A percentile compares a stretch with the other conserved stretches of the same genome.
Evolutionary conservation across 2,113 vertebrate genomes (phyloP).

Genomic region (Chaetodon trifascialis): DNA sequence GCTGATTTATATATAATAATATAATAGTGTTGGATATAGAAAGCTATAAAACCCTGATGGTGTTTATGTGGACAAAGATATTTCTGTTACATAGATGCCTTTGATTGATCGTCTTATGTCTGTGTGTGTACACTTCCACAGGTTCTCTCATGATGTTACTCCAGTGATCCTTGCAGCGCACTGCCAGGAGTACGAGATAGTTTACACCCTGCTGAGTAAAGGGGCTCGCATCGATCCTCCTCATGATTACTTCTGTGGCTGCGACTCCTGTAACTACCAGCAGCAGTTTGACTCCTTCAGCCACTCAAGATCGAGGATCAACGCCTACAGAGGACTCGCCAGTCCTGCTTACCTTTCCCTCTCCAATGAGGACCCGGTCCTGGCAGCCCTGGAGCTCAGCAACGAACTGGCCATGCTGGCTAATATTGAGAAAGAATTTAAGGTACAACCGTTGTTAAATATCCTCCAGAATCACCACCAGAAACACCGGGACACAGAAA

Average conservation of each 20-base stretch:
- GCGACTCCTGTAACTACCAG: constrained; percentile 94
- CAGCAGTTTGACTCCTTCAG: constrained; percentile 98
- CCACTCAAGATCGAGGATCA: constrained; percentile 96
- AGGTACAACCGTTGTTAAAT: constrained; percentile 83
- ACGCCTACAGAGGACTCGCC: constrained; percentile 96
- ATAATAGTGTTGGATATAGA: background rate
- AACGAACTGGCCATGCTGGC: constrained; percentile 95
- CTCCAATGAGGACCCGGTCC: constrained; percentile 95
- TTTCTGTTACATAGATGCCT: too few relatives aligned
- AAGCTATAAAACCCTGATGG: background rate
- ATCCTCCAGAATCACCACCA: background rate
- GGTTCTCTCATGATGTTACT: constrained; percentile 96
- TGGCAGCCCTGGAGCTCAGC: constrained; percentile 97
- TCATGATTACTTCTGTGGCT: constrained; percentile 98
- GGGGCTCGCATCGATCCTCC: constrained; percentile 94
- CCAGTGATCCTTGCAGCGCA: constrained; percentile 96
- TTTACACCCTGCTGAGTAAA: constrained; percentile 93
- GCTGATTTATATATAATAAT: too few relatives aligned
- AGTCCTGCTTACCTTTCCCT: constrained; percentile 96
- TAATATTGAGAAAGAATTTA: constrained; percentile 99
- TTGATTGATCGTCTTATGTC: background rate
- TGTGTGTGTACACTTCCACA: constrained; percentile 12
- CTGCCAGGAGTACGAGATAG: constrained; percentile 97
- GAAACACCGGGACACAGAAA: background rate
- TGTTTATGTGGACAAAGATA: background rate